Base-by-base conservation (phyloP, 2,797 vertebrate genomes). In the Holocentrus rufus region DNA sequence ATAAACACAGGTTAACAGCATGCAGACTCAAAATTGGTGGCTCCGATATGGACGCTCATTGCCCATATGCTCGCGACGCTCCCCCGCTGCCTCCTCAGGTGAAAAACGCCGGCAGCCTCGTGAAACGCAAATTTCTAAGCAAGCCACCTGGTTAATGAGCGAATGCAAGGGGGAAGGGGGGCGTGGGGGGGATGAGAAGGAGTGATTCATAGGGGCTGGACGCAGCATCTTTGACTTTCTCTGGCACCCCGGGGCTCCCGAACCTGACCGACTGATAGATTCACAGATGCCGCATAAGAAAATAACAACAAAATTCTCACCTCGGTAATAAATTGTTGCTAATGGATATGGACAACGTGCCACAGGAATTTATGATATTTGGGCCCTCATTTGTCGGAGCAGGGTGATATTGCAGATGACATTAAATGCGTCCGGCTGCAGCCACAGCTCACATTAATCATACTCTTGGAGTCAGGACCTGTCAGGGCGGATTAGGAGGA, bases 281-380 rank as follows among this genome's bases (percentile, higher is more conserved):
- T 78, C 39, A 34, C 50, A 25, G 57, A 61, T 50, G 39, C 65
- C 17, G 30, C 69, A 57, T 65, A 64, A 56, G 52, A 82, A 83
- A 83, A 85, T 76, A 88, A 85, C 81, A 90, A 88, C 79, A 84
- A 86, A 77, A 84, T 79, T 72, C 66, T 85, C 81, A 82, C 84
- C 85, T 80, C 77, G 74, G 85, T 85, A 76, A 88, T 91, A 90
- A 92, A 91, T 92, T 86, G 80, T 78, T 71, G 57, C 62, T 92
- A 90, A 93, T 93, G 89, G 88, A 89, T 90, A 89, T 81, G 84
- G 88, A 92, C 87, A 90, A 86, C 53, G 46, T 84, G 91, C 82
- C 85, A 72, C 46, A 56, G 75, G 82, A 87, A 92, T 92, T 92
- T 90, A 92, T 90, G 71, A 84, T 81, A 75, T 86, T 72, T 81